A percentile compares a stretch with the other conserved stretches of the same genome.
These are phyloP conservation scores for Donacobius atricapilla DNA, from an alignment of 2,113 vertebrate genomes.

Conservation along the genomic window DNA sequence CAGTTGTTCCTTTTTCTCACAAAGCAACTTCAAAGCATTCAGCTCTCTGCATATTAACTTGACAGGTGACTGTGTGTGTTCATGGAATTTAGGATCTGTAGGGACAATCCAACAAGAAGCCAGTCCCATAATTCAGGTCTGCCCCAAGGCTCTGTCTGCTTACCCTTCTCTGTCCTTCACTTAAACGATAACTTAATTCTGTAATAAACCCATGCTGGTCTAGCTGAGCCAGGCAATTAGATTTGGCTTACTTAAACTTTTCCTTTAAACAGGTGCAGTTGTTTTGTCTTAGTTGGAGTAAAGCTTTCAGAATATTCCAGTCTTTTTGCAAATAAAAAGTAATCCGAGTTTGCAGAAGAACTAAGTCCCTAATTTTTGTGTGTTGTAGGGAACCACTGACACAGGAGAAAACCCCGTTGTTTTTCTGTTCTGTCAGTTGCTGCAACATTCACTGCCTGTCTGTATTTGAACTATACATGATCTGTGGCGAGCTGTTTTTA, in stretches of 20 bases:
- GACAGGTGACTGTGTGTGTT: background rate
- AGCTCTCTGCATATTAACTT: background rate
- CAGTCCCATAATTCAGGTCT: background rate
- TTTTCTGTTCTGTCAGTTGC: background rate
- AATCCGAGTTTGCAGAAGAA: background rate
- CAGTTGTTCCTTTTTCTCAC: background rate
- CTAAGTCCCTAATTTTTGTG: background rate
- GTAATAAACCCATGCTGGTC: background rate
- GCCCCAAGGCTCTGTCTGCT: background rate
- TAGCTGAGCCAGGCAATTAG: background rate
- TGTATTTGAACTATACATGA: background rate
- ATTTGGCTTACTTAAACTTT: background rate
- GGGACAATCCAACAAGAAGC: background rate
- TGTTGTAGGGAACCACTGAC: background rate
- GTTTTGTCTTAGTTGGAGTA: background rate
- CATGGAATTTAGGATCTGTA: background rate
- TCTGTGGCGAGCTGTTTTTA: background rate
- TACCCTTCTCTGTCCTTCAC: background rate
- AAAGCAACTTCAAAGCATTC: background rate
- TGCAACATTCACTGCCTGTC: background rate
- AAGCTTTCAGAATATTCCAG: background rate
- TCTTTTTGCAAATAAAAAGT: background rate
- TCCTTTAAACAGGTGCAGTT: background rate
- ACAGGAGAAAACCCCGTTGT: background rate
- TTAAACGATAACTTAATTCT: background rate